phyloP scores from a whole-genome alignment of 2,888 invertebrate species.

The Barypeithes pellucidus region DNA sequence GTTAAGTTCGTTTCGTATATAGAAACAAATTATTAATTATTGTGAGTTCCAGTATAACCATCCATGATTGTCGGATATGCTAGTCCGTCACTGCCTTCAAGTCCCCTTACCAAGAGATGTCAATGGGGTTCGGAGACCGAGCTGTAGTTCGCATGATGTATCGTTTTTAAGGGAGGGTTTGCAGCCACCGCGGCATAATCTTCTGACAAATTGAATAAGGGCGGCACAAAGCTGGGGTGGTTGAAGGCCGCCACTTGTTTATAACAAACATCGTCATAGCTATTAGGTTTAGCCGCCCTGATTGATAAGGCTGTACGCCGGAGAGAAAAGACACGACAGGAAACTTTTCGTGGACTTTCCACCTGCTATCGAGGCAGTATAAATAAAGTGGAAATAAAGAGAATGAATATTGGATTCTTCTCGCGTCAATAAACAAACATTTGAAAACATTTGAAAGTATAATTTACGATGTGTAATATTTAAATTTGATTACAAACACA shows the following conservation, averaged over 20 bases:
- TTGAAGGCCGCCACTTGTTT: slow-evolving; percentile 70
- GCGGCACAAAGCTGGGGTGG: slow-evolving; percentile 67
- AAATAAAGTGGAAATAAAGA: slow-evolving; percentile 24
- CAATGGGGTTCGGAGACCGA: slow-evolving; percentile 61
- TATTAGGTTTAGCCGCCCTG: slow-evolving; percentile 66
- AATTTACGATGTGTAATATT: too few relatives aligned
- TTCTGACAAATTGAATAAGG: slow-evolving; percentile 73
- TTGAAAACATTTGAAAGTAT: neutral
- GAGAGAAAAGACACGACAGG: slow-evolving; percentile 38
- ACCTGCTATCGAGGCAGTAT: slow-evolving; percentile 45
- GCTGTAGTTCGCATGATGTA: slow-evolving; percentile 69
- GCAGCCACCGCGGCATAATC: slow-evolving; percentile 71
- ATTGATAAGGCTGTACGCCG: slow-evolving; percentile 62
- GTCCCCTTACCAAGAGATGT: slow-evolving; percentile 58
- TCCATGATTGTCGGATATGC: neutral
- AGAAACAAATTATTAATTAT: too few relatives aligned
- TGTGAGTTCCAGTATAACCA: too few relatives aligned
- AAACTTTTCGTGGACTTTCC: slow-evolving; percentile 43
- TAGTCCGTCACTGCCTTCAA: slow-evolving; percentile 39
- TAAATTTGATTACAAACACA: too few relatives aligned
- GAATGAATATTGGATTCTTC: slow-evolving; percentile 16
- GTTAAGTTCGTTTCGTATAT: too few relatives aligned
- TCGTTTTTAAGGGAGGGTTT: slow-evolving; percentile 68
- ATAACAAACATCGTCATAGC: slow-evolving; percentile 71
- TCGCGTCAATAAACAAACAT: slow-evolving; percentile 28